A percentile compares a stretch with the other conserved stretches of the same genome.
Evolutionary conservation across 2,797 vertebrate species (phyloP).

Genomic region (Sebastes matsubarae): DNA sequence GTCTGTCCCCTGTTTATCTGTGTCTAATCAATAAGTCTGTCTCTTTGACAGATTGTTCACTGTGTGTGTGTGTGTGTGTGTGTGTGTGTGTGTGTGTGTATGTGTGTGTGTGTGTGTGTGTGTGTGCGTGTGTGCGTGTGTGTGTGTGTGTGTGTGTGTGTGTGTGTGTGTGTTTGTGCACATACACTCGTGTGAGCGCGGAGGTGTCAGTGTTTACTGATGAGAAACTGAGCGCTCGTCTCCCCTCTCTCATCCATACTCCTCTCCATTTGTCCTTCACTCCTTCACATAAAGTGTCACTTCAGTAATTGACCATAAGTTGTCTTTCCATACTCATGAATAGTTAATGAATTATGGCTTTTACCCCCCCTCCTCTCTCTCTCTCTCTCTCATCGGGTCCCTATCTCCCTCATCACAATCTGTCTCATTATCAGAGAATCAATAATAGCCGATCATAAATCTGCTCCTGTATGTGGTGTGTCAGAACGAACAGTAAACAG

Average conservation of each 20-base stretch:
- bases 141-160: too few relatives aligned
- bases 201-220: conserved; percentile 55
- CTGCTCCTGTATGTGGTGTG: conserved; percentile 40
- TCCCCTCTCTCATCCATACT: conserved; percentile 34
- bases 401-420: conserved; percentile 54
- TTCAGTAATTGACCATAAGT: conserved; percentile 72
- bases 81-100: neutral
- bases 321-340: conserved; percentile 75
- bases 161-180: neutral
- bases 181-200: neutral
- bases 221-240: conserved; percentile 38
- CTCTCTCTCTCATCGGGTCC: conserved; percentile 1
- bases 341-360: conserved; percentile 73
- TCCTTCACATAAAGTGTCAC: conserved; percentile 65
- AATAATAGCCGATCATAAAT: conserved; percentile 67
- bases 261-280: conserved; percentile 69
- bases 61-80: neutral
- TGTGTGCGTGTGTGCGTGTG: too few relatives aligned
- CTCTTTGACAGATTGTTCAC: conserved; percentile 64
- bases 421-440: conserved; percentile 66
- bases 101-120: too few relatives aligned
- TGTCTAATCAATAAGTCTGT: conserved; percentile 79
- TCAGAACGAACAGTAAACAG: conserved; percentile 49
- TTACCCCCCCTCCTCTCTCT: neutral
- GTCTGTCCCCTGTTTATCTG: conserved; percentile 60